Evolutionary conservation across 2,797 vertebrate species (phyloP), one percentile per base, ranked within the genome.

Genomic region (Hydrolagus colliei): DNA sequence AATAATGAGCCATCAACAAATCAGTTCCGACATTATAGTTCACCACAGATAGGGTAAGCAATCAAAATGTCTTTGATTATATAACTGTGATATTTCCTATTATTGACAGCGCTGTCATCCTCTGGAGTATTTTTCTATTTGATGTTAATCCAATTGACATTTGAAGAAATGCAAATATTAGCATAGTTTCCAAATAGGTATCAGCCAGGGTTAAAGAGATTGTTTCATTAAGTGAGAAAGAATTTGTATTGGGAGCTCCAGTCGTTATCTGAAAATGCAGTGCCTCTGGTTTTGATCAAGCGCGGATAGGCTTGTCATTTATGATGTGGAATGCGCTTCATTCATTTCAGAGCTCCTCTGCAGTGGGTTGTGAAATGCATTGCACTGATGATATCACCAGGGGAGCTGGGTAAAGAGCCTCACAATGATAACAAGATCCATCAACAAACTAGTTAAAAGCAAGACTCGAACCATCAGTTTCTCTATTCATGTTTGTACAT

Each of bases 1-100:
- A 32, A 82, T 52, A 71, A 84, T 41, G 32, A 84, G 18, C 65
- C 62, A 35, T 82, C 14, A 84, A 18, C 65, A 35, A 84, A 84
- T 71, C 16, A n/a, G 65, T 20, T 68, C 32, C 68, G 79, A 10
- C 63, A 71, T 13, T 32, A 52, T 68, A 11, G 79, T 35, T 80
- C n/a, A 77, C 41, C 61, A 77, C 10, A 32, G 62, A 80, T 13
- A 84, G 16, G 32, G 14, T 35, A 41, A 12, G 32, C 35, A 71
- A n/a, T 11, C 79, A 68, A 84, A 68, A 6, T n/a, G 18, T 68
- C 14, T 27, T n/a, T 68, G 12, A 68, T 71, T 68, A 71, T 5
- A 0, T 52, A 41, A 71, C 14, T 82, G 41, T 52, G 63, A 82
- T 18, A 52, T 80, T 16, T 11, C 5, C 16, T 2, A 8, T 71